Conservation (phyloP, 2,113 vertebrate species). For the Patagioenas fasciata region DNA sequence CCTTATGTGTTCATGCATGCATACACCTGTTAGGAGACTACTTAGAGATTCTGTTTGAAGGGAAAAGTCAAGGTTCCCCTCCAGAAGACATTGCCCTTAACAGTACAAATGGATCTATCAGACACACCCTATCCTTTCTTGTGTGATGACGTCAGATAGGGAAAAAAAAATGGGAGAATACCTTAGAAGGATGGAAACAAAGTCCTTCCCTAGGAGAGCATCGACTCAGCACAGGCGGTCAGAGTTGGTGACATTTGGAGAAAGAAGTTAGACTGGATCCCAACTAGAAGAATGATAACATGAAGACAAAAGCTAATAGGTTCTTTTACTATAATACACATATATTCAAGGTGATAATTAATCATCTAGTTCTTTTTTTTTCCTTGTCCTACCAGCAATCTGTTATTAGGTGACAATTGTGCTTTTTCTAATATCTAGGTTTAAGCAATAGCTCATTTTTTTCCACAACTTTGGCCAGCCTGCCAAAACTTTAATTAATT, state of each 20-base stretch:
- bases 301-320: neutral
- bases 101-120: neutral
- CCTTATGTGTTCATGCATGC: too few species aligned
- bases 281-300: neutral
- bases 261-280: neutral
- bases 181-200: neutral
- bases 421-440: neutral
- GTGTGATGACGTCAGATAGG: neutral
- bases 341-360: neutral
- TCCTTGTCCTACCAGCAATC: neutral
- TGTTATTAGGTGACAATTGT: neutral
- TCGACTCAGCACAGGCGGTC: neutral
- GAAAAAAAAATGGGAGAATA: neutral
- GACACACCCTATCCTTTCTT: fast-evolving
- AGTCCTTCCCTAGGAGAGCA: neutral
- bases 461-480: neutral
- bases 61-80: neutral
- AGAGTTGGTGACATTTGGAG: neutral
- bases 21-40: neutral
- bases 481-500: neutral
- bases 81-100: neutral
- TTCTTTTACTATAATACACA: neutral
- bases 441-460: neutral
- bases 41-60: neutral
- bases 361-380: neutral